phyloP scores from a whole-genome alignment of 2,888 invertebrate genomes.

The Acleris holmiana region DNA sequence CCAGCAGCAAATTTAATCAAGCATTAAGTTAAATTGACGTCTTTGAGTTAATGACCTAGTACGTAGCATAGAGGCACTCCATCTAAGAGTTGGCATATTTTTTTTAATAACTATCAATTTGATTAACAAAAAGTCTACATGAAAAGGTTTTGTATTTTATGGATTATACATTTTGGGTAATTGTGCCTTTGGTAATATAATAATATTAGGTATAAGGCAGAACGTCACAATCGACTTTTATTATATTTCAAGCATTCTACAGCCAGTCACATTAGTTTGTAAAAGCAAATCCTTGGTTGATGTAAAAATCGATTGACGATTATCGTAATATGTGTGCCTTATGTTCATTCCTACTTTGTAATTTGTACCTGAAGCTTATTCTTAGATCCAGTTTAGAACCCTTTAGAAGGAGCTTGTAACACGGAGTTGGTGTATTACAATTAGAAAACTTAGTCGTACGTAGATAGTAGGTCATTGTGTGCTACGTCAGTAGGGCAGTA shows the following conservation, averaged over 20 bases:
- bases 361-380: slow-evolving; percentile 69
- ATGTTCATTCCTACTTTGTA: slow-evolving; percentile 66
- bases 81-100: too few relatives aligned
- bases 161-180: slow-evolving; percentile 61
- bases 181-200: slow-evolving; percentile 77
- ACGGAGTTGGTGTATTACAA: slow-evolving; percentile 15
- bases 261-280: too few relatives aligned
- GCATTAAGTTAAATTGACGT: too few relatives aligned
- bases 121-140: neutral
- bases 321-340: slow-evolving; percentile 75
- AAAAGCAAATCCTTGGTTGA: neutral
- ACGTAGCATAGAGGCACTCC: too few relatives aligned
- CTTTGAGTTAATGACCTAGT: too few relatives aligned
- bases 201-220: slow-evolving; percentile 55
- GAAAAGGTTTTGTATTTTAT: slow-evolving; percentile 41
- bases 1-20: too few relatives aligned
- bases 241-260: too few relatives aligned
- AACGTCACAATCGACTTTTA: slow-evolving; percentile 32
- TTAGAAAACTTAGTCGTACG: slow-evolving; percentile 11
- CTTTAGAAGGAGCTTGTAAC: slow-evolving; percentile 25
- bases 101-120: too few relatives aligned
- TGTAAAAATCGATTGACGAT: slow-evolving; percentile 27
- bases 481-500: slow-evolving; percentile 21
- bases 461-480: slow-evolving; percentile 25
- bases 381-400: slow-evolving; percentile 32